These are phyloP conservation scores for Lucilia sericata DNA, from an alignment of 1,140 invertebrate species.

Conservation along the genomic window DNA sequence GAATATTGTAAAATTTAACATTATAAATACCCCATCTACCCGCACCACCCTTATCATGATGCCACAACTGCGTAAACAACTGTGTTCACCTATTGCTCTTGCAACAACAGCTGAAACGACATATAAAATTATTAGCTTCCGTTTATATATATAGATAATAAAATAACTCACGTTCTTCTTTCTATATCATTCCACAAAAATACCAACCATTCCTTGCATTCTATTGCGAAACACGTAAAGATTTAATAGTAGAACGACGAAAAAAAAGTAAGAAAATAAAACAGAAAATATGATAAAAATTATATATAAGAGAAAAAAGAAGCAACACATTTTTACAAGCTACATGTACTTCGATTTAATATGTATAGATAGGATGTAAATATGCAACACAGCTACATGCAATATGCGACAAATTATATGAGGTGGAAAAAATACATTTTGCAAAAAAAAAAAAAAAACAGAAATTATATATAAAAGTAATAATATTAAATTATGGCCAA, in stretches of 20 bases:
- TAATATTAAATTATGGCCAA: constrained; percentile 41
- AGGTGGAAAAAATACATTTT: constrained; percentile 36
- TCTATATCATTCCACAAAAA: neutral
- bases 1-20: neutral
- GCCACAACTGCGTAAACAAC: neutral
- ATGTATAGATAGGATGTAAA: neutral
- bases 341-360: neutral
- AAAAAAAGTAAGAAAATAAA: neutral
- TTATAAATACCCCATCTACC: neutral
- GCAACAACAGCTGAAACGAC: neutral
- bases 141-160: constrained; percentile 33
- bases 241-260: constrained; percentile 18
- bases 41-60: neutral
- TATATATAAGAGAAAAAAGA: neutral
- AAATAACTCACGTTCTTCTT: constrained; percentile 8
- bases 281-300: neutral
- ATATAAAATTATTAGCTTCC: constrained; percentile 40
- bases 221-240: constrained; percentile 16
- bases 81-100: neutral
- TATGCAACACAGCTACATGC: neutral
- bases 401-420: constrained; percentile 43
- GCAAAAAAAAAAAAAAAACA: neutral
- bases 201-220: neutral
- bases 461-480: neutral
- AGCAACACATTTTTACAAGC: neutral